Conservation (phyloP, 2,888 invertebrate genomes). For the Acronicta aceris region DNA sequence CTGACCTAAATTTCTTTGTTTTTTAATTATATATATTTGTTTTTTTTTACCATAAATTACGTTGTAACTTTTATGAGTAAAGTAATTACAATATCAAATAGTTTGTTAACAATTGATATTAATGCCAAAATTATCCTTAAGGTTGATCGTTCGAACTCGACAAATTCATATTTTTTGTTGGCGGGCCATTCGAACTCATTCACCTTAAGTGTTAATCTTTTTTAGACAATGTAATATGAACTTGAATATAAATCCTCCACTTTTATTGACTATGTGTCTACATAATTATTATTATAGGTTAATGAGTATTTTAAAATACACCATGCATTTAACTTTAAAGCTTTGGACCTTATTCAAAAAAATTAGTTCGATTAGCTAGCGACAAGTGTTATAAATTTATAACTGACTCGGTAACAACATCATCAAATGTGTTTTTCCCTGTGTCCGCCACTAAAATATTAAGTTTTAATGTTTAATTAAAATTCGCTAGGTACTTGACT, state of each 20-base stretch:
- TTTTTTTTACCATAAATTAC: conserved; percentile 16
- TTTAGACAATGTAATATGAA: conserved; percentile 12
- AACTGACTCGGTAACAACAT: no score
- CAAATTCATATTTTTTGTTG: no score
- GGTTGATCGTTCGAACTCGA: conserved; percentile 4
- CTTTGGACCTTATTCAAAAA: no score
- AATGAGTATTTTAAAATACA: conserved; percentile 8
- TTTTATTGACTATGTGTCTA: conserved; percentile 19
- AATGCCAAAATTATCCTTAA: conserved; percentile 5
- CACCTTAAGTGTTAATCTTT: conserved; percentile 16
- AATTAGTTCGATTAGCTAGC: no score
- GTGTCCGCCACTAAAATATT: no score
- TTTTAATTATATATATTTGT: conserved; percentile 11
- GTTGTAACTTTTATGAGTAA: conserved; percentile 17
- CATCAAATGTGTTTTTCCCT: no score
- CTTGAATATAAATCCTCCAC: conserved; percentile 34
- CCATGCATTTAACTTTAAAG: background rate
- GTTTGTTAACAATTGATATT: conserved; percentile 13
- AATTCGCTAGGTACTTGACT: no score
- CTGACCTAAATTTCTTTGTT: conserved; percentile 13
- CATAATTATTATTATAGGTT: conserved; percentile 10
- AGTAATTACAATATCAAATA: no score
- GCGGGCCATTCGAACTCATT: no score
- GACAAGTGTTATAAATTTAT: no score
- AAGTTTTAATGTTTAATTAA: no score